Conservation (phyloP, 2,797 vertebrate species). For the Hydrocynus forskahlii region DNA sequence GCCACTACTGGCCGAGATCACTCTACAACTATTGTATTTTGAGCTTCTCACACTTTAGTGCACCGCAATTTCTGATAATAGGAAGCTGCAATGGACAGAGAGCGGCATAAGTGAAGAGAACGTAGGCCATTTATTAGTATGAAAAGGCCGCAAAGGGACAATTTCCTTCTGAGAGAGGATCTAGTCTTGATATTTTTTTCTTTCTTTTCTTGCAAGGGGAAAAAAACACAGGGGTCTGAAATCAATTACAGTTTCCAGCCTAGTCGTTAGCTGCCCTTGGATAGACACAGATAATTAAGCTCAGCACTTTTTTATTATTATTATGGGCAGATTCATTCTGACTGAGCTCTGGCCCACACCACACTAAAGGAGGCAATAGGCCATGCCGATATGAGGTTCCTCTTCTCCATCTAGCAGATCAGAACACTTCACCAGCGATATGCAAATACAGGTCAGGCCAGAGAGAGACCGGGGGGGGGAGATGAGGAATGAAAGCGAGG, state of each 20-base stretch:
- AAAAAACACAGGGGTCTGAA: conserved; percentile 65
- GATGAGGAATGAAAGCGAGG: conserved; percentile 17
- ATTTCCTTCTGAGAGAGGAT: conserved; percentile 33
- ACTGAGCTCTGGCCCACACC: conserved; percentile 48
- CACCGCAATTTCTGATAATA: neutral
- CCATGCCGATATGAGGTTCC: conserved; percentile 53
- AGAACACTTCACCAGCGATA: conserved; percentile 44
- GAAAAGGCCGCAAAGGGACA: conserved; percentile 28
- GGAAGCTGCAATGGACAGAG: neutral
- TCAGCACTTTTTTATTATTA: conserved; percentile 59
- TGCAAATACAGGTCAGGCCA: conserved; percentile 52
- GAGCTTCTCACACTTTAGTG: neutral
- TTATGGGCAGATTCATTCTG: conserved; percentile 56
- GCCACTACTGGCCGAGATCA: neutral
- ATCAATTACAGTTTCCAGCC: conserved; percentile 76
- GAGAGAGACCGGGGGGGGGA: conserved; percentile 47
- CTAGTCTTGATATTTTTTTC: neutral
- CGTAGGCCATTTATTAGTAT: conserved; percentile 19
- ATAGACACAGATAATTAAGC: conserved; percentile 81
- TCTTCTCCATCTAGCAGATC: conserved; percentile 55
- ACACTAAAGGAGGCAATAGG: conserved; percentile 58
- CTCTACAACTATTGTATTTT: neutral
- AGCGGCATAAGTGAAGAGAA: conserved; percentile 36
- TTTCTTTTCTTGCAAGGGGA: conserved; percentile 34
- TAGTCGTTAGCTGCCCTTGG: conserved; percentile 80